These are phyloP conservation scores for Illadopsis cleaveri DNA, from an alignment of 2,113 vertebrate species.

Conservation along the genomic window DNA sequence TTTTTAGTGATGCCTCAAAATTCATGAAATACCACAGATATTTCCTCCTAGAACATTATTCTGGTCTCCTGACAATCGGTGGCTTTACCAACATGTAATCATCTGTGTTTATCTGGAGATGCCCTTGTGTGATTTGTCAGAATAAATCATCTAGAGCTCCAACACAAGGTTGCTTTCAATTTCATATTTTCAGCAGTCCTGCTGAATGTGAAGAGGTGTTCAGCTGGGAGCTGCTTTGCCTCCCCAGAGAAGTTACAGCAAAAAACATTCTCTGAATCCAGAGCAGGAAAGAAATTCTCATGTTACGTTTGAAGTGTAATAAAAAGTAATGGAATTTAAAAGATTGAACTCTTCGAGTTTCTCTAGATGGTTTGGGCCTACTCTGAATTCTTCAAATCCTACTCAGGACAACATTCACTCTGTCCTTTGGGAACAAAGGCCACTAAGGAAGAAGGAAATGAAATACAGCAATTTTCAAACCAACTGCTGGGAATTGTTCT, in stretches of 20 bases:
- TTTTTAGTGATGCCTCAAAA: background rate
- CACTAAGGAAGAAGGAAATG: background rate
- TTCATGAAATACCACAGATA: background rate
- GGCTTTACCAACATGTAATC: background rate
- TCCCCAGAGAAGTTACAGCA: slow-evolving; percentile 4
- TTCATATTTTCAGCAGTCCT: background rate
- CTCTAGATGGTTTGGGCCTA: background rate
- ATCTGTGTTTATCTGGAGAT: background rate
- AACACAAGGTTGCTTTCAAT: background rate
- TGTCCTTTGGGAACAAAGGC: background rate
- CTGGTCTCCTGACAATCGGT: background rate
- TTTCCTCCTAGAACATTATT: background rate
- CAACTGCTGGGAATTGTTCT: background rate
- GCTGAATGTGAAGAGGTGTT: background rate
- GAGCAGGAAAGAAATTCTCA: background rate
- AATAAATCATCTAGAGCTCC: background rate
- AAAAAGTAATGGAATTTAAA: background rate
- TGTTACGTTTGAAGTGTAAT: background rate
- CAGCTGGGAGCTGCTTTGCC: background rate
- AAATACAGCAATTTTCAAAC: slow-evolving; percentile 1
- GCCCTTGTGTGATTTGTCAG: background rate
- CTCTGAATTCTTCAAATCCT: background rate
- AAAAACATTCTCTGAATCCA: background rate
- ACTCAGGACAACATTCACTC: background rate
- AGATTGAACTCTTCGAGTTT: background rate